Base-by-base conservation (phyloP, 2,888 invertebrate genomes). In the Alsophila aescularia region DNA sequence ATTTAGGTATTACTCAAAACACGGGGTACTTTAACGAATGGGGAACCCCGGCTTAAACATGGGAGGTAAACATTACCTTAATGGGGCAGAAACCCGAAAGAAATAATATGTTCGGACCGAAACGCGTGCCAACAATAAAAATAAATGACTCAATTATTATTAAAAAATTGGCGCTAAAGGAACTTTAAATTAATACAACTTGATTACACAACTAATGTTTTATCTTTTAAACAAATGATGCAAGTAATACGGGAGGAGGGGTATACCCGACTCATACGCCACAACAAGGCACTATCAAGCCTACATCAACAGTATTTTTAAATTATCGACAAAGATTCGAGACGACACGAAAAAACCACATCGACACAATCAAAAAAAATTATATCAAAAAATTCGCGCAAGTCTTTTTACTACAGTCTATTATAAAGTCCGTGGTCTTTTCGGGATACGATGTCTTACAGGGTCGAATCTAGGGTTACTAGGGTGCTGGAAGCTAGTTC, bases 401-500 rank as follows among this genome's bases (percentile, higher is more conserved):
- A 89, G 89, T 87, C 88, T 88, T 88, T 88, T 84, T 73, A 75
- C 87, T 87, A 87, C 87, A 89, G 90, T 90, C 90, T 87, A 83
- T 84, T 71, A 67, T 76, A 14, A 76, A 79, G 78, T 85, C 81
- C 82, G 87, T 84, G 89, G 87, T 85, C 86, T 80, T 79, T 56
- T 86, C 81, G 85, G 87, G 89, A 87, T 85, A 87, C 84, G 83
- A 61, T 58, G 60, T 59, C 62, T 7, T 54, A 57, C 47, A 51
- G 60, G 58, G 57, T 53, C 63, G 52, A 52, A 63, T 59, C 59
- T 56, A 55, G 10, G 49, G 37, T 14, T 37, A 31, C 29, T n/a
- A n/a, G n/a, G 24, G 31, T 27, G 13, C 5, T 7, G 1, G 24
- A 24, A 24, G 5, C 8, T 24, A 7, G 24, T 2, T 24, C 3